These are phyloP conservation scores for Muntiacus muntjak DNA, from an alignment of 2,113 vertebrate species.

Conservation along the genomic window DNA sequence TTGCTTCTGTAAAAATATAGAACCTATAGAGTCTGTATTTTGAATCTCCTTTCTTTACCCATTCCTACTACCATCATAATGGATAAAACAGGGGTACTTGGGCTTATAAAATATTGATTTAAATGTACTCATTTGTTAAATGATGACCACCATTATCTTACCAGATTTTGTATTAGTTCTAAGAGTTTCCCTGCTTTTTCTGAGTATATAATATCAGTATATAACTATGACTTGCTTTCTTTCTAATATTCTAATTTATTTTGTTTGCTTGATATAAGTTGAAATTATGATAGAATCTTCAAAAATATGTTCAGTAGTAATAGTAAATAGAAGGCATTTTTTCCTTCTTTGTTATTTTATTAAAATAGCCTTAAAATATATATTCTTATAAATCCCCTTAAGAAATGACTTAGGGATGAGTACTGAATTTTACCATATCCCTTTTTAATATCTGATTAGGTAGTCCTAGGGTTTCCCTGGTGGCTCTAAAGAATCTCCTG, in stretches of 20 bases:
- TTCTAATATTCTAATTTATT: background rate
- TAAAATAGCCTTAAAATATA: background rate
- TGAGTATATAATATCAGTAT: background rate
- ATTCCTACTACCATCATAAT: background rate
- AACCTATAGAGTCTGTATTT: background rate
- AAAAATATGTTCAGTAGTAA: background rate
- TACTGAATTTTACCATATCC: constrained; percentile 19
- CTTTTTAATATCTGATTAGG: constrained; percentile 22
- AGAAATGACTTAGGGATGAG: constrained; percentile 27
- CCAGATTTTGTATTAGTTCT: background rate
- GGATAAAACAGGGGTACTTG: background rate
- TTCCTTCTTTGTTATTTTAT: constrained; percentile 20
- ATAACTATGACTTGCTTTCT: background rate
- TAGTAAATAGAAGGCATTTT: background rate
- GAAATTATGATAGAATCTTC: background rate
- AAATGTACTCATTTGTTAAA: background rate
- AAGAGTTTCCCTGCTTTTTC: background rate
- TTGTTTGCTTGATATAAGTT: background rate
- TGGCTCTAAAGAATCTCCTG: background rate
- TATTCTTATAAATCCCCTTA: constrained; percentile 25
- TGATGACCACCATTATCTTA: background rate
- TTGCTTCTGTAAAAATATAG: background rate
- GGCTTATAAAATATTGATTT: background rate
- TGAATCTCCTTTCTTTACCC: background rate
- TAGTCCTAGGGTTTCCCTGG: background rate